Evolutionary conservation across 2,888 invertebrate genomes (phyloP).

Genomic region (Netelia melanura): DNA sequence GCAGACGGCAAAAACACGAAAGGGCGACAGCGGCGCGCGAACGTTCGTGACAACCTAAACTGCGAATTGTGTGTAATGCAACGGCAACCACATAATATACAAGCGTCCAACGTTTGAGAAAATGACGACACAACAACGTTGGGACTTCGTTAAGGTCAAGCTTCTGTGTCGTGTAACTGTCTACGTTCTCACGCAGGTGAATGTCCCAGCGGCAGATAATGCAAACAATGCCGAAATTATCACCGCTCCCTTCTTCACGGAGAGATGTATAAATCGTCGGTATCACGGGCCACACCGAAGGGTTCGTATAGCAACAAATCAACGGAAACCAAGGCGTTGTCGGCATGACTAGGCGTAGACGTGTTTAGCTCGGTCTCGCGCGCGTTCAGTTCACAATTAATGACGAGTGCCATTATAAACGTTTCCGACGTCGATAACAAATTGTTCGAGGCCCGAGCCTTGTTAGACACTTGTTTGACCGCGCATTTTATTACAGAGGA

Average conservation of each 20-base stretch:
- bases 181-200: conserved; percentile 44
- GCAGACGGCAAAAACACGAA: conserved; percentile 32
- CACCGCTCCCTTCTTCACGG: conserved; percentile 46
- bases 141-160: conserved; percentile 46
- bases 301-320: not conserved
- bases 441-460: conserved; percentile 33
- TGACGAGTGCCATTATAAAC: conserved; percentile 51
- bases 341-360: conserved; percentile 37
- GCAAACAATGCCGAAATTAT: conserved; percentile 46
- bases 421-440: not conserved
- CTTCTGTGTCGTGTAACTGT: conserved; percentile 46
- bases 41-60: conserved; percentile 34
- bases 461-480: conserved; percentile 38
- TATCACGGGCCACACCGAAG: not conserved
- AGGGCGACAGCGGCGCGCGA: conserved; percentile 34
- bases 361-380: conserved; percentile 43
- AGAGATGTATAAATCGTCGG: conserved; percentile 2
- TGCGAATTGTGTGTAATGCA: conserved; percentile 34
- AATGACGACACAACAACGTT: conserved; percentile 20
- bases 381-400: conserved; percentile 29
- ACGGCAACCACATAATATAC: conserved; percentile 17
- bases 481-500: conserved; percentile 30
- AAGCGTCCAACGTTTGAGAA: conserved; percentile 24
- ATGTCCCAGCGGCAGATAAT: conserved; percentile 25
- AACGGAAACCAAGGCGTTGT: not conserved